Percentiles rank a stretch among this genome's conserved stretches.
Evolutionary conservation across 2,888 invertebrate genomes (phyloP).

Genomic region (Leptopilina myrica): DNA sequence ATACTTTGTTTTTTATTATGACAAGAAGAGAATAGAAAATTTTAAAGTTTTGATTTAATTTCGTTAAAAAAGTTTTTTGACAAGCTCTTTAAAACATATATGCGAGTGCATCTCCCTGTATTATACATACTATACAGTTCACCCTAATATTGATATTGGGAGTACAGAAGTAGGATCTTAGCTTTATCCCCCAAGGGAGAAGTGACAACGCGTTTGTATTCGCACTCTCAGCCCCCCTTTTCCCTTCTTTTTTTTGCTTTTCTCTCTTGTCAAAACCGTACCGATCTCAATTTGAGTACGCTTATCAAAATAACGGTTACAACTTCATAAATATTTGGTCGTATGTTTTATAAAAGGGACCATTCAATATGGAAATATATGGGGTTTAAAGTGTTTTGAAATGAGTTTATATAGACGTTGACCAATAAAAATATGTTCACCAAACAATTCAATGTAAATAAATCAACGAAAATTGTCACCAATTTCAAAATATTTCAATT

Average conservation of each 20-base stretch:
- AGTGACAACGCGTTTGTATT: slow-evolving; percentile 74
- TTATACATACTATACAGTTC: slow-evolving; percentile 40
- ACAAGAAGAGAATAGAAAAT: not conserved
- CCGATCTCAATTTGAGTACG: slow-evolving; percentile 67
- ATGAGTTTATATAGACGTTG: not conserved
- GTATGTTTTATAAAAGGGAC: slow-evolving; percentile 57
- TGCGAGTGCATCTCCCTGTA: slow-evolving; percentile 42
- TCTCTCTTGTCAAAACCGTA: slow-evolving; percentile 36
- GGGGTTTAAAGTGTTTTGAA: slow-evolving; percentile 8
- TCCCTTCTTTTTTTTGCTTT: not conserved
- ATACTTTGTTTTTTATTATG: no score
- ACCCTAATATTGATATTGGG: slow-evolving; percentile 71
- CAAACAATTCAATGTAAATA: not conserved
- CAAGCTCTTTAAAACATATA: slow-evolving; percentile 33
- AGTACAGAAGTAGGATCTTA: slow-evolving; percentile 69
- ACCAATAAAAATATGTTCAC: not conserved
- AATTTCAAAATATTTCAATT: no score
- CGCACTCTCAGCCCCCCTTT: slow-evolving; percentile 66
- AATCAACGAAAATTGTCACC: not conserved
- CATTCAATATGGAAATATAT: slow-evolving; percentile 72
- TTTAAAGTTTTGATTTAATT: not conserved
- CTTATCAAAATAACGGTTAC: slow-evolving; percentile 77
- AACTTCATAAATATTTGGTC: slow-evolving; percentile 76
- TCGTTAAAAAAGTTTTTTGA: not conserved
- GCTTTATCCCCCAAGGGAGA: slow-evolving; percentile 59